Conservation (phyloP, 2,888 invertebrate species). For the Tethea ocularis region DNA sequence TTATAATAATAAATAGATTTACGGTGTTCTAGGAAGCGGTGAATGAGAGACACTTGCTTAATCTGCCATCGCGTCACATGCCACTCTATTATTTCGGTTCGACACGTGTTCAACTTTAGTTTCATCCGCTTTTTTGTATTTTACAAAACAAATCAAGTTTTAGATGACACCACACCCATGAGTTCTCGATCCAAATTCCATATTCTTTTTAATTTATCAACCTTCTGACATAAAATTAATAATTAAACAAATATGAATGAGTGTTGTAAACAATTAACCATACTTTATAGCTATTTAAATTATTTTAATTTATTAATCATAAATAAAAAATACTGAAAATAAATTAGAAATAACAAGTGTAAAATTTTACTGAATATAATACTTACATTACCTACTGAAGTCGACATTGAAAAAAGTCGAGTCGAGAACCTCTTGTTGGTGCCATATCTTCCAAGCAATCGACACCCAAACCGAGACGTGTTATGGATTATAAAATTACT, state of each 20-base stretch:
- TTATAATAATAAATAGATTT: constrained; percentile 61
- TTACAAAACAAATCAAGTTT: constrained; percentile 27
- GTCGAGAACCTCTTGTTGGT: background rate
- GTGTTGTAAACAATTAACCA: too few relatives aligned
- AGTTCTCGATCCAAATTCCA: constrained; percentile 18
- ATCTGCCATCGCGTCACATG: constrained; percentile 70
- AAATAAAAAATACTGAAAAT: too few relatives aligned
- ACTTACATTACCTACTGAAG: too few relatives aligned
- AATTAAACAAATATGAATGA: too few relatives aligned
- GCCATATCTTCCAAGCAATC: constrained; percentile 30
- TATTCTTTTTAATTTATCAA: background rate
- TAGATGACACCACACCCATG: constrained; percentile 12
- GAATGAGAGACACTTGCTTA: constrained; percentile 73
- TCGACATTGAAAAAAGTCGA: background rate
- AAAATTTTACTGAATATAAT: too few relatives aligned
- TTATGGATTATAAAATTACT: background rate
- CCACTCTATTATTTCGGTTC: constrained; percentile 61
- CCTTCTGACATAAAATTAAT: constrained; percentile 10
- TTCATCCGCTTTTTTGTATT: constrained; percentile 36
- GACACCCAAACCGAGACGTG: constrained; percentile 21
- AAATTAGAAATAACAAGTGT: too few relatives aligned
- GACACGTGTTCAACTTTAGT: constrained; percentile 70
- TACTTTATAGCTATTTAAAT: too few relatives aligned
- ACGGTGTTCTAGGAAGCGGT: constrained; percentile 67
- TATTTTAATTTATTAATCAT: too few relatives aligned